phyloP scores from a whole-genome alignment of 1,140 invertebrate genomes.

The Drosophila cardini region DNA sequence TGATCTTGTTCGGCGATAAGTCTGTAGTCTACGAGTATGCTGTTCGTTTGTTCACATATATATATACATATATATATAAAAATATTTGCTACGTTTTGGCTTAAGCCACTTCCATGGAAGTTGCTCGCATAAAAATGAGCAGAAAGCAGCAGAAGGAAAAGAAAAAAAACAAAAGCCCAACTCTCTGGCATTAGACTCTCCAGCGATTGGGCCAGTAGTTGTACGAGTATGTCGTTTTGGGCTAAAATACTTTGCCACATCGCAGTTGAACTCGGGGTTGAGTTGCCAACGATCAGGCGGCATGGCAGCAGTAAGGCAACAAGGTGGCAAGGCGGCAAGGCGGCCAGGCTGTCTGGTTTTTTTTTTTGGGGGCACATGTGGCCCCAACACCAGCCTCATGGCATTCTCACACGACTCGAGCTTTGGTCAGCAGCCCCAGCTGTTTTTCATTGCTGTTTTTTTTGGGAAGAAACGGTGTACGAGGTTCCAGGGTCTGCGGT shows the following conservation, averaged over 20 bases:
- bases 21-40: constrained; percentile 50
- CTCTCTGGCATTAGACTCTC: constrained; percentile 63
- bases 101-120: constrained; percentile 83
- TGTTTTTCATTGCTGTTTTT: constrained; percentile 11
- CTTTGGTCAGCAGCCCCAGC: constrained; percentile 45
- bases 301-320: constrained; percentile 34
- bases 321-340: constrained; percentile 33
- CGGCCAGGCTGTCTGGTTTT: constrained; percentile 39
- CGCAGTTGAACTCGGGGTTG: constrained; percentile 76
- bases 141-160: neutral
- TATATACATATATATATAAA: constrained; percentile 48
- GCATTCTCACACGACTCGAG: constrained; percentile 77
- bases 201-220: constrained; percentile 70
- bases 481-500: constrained; percentile 38
- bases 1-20: constrained; percentile 84
- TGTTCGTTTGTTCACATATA: constrained; percentile 38
- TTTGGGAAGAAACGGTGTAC: constrained; percentile 27
- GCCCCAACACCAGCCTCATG: constrained; percentile 53
- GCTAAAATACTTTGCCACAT: constrained; percentile 43
- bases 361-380: constrained; percentile 70
- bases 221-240: constrained; percentile 52
- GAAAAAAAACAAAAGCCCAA: constrained; percentile 43
- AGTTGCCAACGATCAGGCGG: constrained; percentile 25
- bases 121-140: constrained; percentile 69
- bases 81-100: constrained; percentile 74